Evolutionary conservation across 35 echinoderm and acorn worm genomes (phyloP).

Genomic region (Apostichopus japonicus): DNA sequence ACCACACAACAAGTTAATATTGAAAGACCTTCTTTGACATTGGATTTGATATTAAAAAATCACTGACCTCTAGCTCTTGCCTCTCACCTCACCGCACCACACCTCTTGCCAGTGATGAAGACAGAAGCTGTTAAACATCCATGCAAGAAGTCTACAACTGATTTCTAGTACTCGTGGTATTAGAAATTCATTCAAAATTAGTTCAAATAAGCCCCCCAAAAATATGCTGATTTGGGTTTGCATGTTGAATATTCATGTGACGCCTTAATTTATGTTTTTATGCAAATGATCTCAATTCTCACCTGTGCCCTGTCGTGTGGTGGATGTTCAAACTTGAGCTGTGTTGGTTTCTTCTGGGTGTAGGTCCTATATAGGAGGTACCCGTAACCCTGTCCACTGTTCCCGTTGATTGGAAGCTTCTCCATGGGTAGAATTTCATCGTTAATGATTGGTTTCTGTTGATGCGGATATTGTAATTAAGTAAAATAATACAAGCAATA

Average conservation of each 20-base stretch:
- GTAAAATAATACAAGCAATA: too few relatives aligned
- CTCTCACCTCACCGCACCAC: too few relatives aligned
- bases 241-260: not conserved
- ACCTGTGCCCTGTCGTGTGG: constrained; percentile 95
- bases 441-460: constrained; percentile 68
- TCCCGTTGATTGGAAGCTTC: constrained; percentile 92
- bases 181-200: too few relatives aligned
- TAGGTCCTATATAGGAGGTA: constrained; percentile 82
- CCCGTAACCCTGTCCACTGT: constrained; percentile 91
- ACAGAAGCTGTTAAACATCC: too few relatives aligned
- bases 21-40: too few relatives aligned
- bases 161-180: too few relatives aligned
- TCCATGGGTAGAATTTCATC: constrained; percentile 83
- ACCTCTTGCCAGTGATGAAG: too few relatives aligned
- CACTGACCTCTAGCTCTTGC: too few relatives aligned
- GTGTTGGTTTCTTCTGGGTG: constrained; percentile 62
- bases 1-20: too few relatives aligned
- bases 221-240: not conserved
- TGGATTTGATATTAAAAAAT: too few relatives aligned
- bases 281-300: not conserved
- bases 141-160: too few relatives aligned
- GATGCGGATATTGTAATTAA: not conserved
- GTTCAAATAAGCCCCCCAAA: too few relatives aligned
- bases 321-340: constrained; percentile 64
- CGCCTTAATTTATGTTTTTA: not conserved